phyloP scores from a whole-genome alignment of 2,113 vertebrate genomes.

The Cyanocitta stelleri region DNA sequence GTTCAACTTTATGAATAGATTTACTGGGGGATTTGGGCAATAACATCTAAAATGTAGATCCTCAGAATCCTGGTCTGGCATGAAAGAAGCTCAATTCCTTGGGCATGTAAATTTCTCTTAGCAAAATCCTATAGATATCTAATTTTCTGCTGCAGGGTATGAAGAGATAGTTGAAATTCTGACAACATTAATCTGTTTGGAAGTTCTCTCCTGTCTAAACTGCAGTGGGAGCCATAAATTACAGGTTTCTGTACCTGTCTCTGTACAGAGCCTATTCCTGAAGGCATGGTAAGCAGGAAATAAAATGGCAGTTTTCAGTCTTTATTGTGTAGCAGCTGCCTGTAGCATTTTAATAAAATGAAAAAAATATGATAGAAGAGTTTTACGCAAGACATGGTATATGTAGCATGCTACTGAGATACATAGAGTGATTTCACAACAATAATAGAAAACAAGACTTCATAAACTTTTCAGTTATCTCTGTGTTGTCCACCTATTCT shows the following conservation, averaged over 20 bases:
- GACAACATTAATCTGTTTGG: conserved; percentile 3
- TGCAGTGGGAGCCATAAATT: background rate
- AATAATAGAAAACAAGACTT: background rate
- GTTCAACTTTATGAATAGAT: background rate
- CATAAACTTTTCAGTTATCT: background rate
- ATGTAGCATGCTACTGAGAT: background rate
- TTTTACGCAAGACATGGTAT: background rate
- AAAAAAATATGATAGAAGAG: background rate
- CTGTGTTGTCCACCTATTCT: background rate
- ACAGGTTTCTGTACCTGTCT: background rate
- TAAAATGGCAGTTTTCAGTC: background rate
- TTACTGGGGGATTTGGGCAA: background rate
- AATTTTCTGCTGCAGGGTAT: background rate
- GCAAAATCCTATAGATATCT: background rate
- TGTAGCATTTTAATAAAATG: background rate
- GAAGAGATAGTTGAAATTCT: conserved; percentile 7
- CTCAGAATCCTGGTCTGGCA: background rate
- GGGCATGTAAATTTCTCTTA: background rate
- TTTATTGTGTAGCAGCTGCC: background rate
- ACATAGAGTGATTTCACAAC: background rate
- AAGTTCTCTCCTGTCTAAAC: background rate
- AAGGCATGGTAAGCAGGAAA: background rate
- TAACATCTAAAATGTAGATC: background rate
- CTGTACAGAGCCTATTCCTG: background rate
- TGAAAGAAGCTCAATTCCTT: background rate